phyloP scores from a whole-genome alignment of 2,797 vertebrate species.

The Hoplostethus atlanticus region DNA sequence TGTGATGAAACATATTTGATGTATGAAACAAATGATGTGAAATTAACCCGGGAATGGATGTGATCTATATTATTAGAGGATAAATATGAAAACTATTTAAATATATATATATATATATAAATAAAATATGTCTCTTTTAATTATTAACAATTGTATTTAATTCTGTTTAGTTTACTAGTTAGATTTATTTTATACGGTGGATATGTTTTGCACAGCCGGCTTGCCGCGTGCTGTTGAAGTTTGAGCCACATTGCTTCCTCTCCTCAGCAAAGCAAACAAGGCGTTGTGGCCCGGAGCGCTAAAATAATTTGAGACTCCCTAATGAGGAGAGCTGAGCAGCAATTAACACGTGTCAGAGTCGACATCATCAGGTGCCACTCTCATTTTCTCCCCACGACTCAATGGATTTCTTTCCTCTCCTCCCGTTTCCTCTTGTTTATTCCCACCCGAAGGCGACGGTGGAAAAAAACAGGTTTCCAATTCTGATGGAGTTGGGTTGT shows the following conservation, averaged over 20 bases:
- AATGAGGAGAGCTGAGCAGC: constrained; percentile 95
- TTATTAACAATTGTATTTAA: no score
- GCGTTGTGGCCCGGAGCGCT: constrained; percentile 85
- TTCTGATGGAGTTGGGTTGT: constrained; percentile 70
- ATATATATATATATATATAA: no score
- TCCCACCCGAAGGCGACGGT: constrained; percentile 82
- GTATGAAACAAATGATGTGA: background rate
- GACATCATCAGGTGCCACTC: constrained; percentile 98
- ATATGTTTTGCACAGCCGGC: background rate
- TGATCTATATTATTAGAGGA: no score
- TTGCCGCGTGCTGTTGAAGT: constrained; percentile 24
- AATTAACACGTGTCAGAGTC: constrained; percentile 98
- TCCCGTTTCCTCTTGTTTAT: constrained; percentile 61
- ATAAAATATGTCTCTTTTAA: no score
- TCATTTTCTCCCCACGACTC: constrained; percentile 93
- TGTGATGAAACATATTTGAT: background rate
- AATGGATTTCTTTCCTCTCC: constrained; percentile 76
- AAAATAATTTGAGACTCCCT: constrained; percentile 94
- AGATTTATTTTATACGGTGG: background rate
- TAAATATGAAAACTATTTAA: no score
- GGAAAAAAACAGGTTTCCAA: constrained; percentile 53
- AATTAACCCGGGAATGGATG: constrained; percentile 1
- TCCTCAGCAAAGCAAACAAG: constrained; percentile 87
- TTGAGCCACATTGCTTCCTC: constrained; percentile 68
- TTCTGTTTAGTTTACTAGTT: background rate